phyloP scores from a whole-genome alignment of 2,113 vertebrate species.

The Dermatemys mawii region DNA sequence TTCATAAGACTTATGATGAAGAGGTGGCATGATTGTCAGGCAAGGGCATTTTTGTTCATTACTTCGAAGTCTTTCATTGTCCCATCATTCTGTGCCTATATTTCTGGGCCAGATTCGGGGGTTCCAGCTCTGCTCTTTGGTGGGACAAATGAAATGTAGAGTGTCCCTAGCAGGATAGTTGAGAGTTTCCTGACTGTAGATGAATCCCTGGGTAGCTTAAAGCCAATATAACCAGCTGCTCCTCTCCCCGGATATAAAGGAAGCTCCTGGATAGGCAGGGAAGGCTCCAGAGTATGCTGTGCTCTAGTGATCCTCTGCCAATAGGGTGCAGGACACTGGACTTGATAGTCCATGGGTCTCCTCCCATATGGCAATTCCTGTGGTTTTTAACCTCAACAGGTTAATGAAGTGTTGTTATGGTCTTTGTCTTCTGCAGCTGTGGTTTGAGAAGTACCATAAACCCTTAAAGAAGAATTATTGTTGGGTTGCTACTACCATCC shows the following conservation, averaged over 20 bases:
- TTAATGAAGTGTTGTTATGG: not conserved
- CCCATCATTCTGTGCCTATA: not conserved
- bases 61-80: not conserved
- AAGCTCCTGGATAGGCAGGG: not conserved
- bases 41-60: not conserved
- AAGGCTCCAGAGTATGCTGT: not conserved
- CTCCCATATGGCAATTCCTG: not conserved
- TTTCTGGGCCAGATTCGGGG: not conserved
- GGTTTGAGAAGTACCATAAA: not conserved
- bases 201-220: not conserved
- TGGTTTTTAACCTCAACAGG: not conserved
- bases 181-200: not conserved
- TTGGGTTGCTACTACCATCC: not conserved
- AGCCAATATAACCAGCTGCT: not conserved
- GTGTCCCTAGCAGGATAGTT: not conserved
- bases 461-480: not conserved
- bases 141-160: not conserved
- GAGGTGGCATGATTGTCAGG: not conserved
- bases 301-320: not conserved
- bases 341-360: not conserved
- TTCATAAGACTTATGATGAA: not conserved
- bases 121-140: not conserved
- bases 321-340: not conserved
- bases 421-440: not conserved
- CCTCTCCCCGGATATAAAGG: not conserved